Evolutionary conservation across 2,888 invertebrate species (phyloP).

Genomic region (Chymomyza amoena): DNA sequence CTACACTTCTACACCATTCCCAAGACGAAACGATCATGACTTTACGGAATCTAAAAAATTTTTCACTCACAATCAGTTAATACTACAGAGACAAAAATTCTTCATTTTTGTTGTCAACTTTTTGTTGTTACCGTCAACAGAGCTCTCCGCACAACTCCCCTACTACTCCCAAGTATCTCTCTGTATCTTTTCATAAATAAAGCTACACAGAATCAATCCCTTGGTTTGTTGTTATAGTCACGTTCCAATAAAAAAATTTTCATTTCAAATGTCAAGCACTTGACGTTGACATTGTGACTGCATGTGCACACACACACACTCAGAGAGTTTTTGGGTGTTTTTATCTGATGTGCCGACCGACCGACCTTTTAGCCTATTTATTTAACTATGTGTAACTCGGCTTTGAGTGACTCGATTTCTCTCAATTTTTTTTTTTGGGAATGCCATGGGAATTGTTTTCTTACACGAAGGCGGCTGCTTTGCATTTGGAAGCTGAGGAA

Average conservation of each 20-base stretch:
- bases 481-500: background rate
- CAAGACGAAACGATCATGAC: conserved; percentile 45
- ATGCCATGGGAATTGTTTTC: background rate
- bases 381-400: background rate
- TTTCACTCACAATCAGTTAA: background rate
- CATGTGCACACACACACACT: background rate
- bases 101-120: background rate
- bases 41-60: conserved; percentile 35
- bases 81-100: background rate
- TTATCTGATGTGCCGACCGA: background rate
- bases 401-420: background rate
- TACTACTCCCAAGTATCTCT: conserved; percentile 56
- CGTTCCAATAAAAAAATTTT: conserved; percentile 21
- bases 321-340: background rate
- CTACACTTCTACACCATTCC: conserved; percentile 7
- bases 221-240: conserved; percentile 46
- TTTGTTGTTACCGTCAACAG: background rate
- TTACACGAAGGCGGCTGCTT: background rate
- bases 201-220: conserved; percentile 39
- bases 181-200: conserved; percentile 29
- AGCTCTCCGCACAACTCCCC: conserved; percentile 1
- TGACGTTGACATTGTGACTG: conserved; percentile 1
- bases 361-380: background rate
- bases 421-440: background rate
- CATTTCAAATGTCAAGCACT: conserved; percentile 17